These are phyloP conservation scores for Eilema sororculum DNA, from an alignment of 2,888 invertebrate species.

Conservation along the genomic window DNA sequence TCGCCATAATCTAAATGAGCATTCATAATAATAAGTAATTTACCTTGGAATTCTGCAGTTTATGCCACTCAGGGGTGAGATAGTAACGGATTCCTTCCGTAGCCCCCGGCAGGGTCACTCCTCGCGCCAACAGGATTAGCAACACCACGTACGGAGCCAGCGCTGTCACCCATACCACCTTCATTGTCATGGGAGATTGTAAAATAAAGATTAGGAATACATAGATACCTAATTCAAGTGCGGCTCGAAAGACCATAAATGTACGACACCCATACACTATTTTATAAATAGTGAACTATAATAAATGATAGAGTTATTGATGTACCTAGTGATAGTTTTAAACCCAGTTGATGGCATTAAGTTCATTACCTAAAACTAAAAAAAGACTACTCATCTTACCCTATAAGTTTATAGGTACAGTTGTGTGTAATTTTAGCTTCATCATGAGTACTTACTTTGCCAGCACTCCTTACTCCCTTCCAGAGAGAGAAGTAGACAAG, in stretches of 20 bases:
- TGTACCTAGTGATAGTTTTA: not conserved
- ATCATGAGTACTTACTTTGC: slow-evolving; percentile 89
- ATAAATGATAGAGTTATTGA: not conserved
- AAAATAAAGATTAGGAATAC: slow-evolving; percentile 63
- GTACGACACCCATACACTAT: not conserved
- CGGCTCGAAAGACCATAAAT: slow-evolving; percentile 52
- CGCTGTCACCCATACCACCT: slow-evolving; percentile 98
- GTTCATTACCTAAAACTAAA: not conserved
- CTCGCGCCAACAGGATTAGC: slow-evolving; percentile 93
- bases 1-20: no score
- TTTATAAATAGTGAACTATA: no score
- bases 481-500: slow-evolving; percentile 98
- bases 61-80: slow-evolving; percentile 95
- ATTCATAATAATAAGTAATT: not conserved
- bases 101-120: slow-evolving; percentile 95
- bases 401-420: not conserved
- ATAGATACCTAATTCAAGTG: slow-evolving; percentile 89
- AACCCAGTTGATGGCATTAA: not conserved
- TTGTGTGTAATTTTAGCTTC: no score
- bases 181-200: slow-evolving; percentile 22
- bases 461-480: slow-evolving; percentile 97
- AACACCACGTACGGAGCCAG: slow-evolving; percentile 96
- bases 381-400: not conserved
- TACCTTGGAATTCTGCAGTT: slow-evolving; percentile 92
- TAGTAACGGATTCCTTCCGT: slow-evolving; percentile 95